Evolutionary conservation across 2,797 vertebrate genomes (phyloP).

Genomic region (Gobio occitaniae): DNA sequence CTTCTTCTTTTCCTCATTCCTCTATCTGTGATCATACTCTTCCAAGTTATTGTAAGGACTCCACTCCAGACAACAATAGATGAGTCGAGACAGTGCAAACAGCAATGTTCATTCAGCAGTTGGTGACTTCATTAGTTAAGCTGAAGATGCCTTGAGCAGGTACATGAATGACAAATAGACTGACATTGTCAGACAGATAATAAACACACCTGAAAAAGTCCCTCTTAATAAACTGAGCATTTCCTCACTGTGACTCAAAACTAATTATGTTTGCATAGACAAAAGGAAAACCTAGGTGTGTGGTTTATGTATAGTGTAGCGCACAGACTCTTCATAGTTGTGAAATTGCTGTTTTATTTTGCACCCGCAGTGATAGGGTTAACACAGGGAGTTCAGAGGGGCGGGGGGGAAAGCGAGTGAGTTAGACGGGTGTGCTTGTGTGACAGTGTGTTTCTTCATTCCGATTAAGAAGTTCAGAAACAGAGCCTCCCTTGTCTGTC

Average conservation of each 20-base stretch:
- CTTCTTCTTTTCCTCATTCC: constrained; percentile 10
- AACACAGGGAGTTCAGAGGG: too few species aligned
- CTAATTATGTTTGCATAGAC: background rate
- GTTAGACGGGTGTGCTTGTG: too few species aligned
- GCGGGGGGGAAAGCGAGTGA: too few species aligned
- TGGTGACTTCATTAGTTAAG: constrained; percentile 60
- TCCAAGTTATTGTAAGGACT: background rate
- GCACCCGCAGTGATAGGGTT: too few species aligned
- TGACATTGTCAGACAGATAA: constrained; percentile 1
- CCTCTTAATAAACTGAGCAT: background rate
- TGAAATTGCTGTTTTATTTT: too few species aligned
- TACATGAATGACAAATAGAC: constrained; percentile 49
- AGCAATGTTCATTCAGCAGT: constrained; percentile 48
- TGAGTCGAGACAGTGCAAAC: constrained; percentile 51
- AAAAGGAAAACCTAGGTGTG: constrained; percentile 4
- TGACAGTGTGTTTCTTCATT: background rate
- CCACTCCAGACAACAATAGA: constrained; percentile 48
- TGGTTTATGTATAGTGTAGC: background rate
- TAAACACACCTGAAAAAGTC: constrained; percentile 26
- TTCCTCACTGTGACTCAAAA: background rate
- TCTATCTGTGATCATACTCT: background rate
- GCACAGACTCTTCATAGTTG: too few species aligned
- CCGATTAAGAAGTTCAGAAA: too few species aligned
- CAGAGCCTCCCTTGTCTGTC: too few species aligned
- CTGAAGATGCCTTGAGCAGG: constrained; percentile 48